phyloP scores from a whole-genome alignment of 2,888 invertebrate species.

The Acleris laterana region DNA sequence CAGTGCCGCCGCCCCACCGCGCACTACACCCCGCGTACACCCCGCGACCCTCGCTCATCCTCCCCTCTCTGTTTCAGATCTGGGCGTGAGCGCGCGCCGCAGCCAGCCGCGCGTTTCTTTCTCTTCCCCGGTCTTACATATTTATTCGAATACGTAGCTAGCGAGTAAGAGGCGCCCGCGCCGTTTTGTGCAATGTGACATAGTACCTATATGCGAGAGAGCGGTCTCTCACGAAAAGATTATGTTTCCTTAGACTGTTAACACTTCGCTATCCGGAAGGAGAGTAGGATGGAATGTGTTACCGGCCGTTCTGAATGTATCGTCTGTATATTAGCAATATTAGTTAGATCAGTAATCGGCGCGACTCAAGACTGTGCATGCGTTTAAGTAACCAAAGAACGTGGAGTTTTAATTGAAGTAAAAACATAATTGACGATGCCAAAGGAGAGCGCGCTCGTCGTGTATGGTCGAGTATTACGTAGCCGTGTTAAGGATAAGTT shows the following conservation, averaged over 20 bases:
- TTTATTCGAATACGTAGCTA: slow-evolving; percentile 36
- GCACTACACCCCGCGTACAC: no score
- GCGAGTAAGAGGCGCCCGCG: slow-evolving; percentile 26
- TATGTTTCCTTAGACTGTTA: no score
- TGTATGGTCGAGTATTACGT: slow-evolving; percentile 12
- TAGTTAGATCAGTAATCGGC: slow-evolving; percentile 31
- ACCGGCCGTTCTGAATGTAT: slow-evolving; percentile 13
- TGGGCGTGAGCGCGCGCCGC: slow-evolving; percentile 45
- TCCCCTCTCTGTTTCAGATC: slow-evolving; percentile 86
- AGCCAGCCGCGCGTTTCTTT: slow-evolving; percentile 3
- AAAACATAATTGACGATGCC: slow-evolving; percentile 14
- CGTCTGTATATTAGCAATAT: slow-evolving; percentile 31
- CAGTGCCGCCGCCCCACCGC: slow-evolving; percentile 37
- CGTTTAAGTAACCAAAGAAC: slow-evolving; percentile 32
- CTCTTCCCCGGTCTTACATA: slow-evolving; percentile 28
- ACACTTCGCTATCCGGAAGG: slow-evolving; percentile 33
- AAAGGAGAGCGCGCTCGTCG: slow-evolving; percentile 20
- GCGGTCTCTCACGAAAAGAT: no score
- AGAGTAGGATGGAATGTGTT: slow-evolving; percentile 2
- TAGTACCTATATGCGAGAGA: slow-evolving; percentile 36
- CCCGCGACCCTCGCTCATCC: slow-evolving; percentile 95
- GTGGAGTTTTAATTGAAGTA: slow-evolving; percentile 2
- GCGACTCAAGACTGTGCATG: slow-evolving; percentile 32
- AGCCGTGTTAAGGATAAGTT: slow-evolving; percentile 11
- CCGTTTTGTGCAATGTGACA: slow-evolving; percentile 23